Conservation (phyloP, 2,113 vertebrate species). For the Takifugu flavidus region DNA sequence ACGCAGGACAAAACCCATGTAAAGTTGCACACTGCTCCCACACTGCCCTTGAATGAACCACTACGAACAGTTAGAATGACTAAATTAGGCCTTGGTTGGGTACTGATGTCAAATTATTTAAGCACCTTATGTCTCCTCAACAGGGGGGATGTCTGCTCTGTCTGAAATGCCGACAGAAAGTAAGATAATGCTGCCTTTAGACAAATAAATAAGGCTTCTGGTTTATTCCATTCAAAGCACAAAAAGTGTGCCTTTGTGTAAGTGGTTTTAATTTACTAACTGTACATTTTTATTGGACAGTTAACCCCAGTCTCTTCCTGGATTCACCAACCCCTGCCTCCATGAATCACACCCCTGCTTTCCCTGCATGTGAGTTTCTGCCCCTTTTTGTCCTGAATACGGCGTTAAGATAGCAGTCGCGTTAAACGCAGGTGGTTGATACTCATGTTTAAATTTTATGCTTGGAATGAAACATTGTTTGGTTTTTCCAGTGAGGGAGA, state of each 20-base stretch:
- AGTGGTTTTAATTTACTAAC: too few species aligned
- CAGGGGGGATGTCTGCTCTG: constrained; percentile 56
- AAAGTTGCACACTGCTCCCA: constrained; percentile 12
- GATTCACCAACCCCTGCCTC: constrained; percentile 49
- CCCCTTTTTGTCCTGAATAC: too few species aligned
- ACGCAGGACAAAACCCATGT: constrained; percentile 47
- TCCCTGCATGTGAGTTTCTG: constrained; percentile 59
- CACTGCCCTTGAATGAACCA: neutral
- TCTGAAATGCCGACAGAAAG: constrained; percentile 56
- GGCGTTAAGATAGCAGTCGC: too few species aligned
- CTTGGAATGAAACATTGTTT: neutral
- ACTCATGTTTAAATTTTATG: too few species aligned
- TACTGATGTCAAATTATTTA: neutral
- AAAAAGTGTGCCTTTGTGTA: too few species aligned
- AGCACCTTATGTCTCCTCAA: constrained; percentile 4
- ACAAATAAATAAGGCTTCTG: neutral
- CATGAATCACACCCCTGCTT: constrained; percentile 29
- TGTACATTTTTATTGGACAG: constrained; percentile 40
- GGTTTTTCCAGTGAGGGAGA: constrained; percentile 68
- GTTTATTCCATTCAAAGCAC: neutral
- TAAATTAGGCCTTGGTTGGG: neutral
- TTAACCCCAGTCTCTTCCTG: constrained; percentile 73
- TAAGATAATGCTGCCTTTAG: constrained; percentile 27
- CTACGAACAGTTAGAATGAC: neutral
- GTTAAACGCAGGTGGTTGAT: too few species aligned